Evolutionary conservation across 2,797 vertebrate genomes (phyloP), one percentile per base, ranked within the genome.

Genomic region (Sebastolobus alascanus): DNA sequence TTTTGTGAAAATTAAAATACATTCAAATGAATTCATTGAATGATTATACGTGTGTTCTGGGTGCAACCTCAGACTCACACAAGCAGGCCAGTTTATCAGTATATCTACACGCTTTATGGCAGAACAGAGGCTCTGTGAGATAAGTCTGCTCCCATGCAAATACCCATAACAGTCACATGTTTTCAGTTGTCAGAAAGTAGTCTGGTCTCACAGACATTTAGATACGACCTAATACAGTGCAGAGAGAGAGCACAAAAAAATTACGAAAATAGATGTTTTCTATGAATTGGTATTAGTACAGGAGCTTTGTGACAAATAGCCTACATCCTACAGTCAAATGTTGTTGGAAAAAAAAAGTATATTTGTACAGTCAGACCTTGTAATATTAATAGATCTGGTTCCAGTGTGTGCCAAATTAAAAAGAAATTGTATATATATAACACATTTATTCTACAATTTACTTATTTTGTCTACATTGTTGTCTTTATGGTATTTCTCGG

Each of bases 131-230:
- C 80, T 79, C 72, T 90, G 60, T 92, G 66, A 87, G 77, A 85
- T 75, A 61, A 73, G 38, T 52, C 58, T 35, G 52, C 68, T 68
- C 40, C 29, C 25, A 93, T 93, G 91, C 92, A 95, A 96, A 95
- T 94, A 76, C 20, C 60, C 27, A 18, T 63, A 71, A 69, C 56
- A 46, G 58, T 14, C 78, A 82, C 71, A 40, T 86, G 72, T 65
- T 79, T 86, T 75, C 69, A 73, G 61, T 40, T 82, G 25, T 77
- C 65, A 55, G 54, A 50, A 68, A 82, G 54, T 43, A 40, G 40
- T 69, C 25, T 67, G 66, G 75, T 12, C 52, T 79, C 54, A 66
- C 10, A 33, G 18, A 75, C 29, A 91, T 94, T 89, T 92, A 88
- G 85, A 87, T 84, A 72, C 14, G 20, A 73, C 40, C 56, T 68